Percentiles rank a stretch among this genome's conserved stretches.
phyloP scores from a whole-genome alignment of 2,888 invertebrate genomes.

The Amphiduros pacificus region DNA sequence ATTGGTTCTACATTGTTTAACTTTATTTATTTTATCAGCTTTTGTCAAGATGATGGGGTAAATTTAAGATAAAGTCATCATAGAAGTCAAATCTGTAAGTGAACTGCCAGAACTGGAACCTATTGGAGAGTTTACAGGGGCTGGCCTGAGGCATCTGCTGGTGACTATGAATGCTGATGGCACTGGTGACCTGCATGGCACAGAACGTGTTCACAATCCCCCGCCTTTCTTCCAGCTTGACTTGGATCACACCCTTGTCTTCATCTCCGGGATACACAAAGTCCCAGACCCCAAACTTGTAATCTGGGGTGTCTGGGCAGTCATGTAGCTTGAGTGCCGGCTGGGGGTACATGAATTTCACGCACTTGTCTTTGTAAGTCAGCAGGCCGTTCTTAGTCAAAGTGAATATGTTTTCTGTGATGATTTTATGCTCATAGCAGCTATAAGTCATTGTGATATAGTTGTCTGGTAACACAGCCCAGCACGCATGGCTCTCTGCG shows the following conservation, averaged over 20 bases:
- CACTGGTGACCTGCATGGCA: constrained; percentile 29
- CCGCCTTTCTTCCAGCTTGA: not conserved
- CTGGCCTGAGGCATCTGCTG: constrained; percentile 32
- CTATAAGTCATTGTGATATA: constrained; percentile 20
- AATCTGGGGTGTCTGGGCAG: constrained; percentile 12
- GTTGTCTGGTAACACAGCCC: constrained; percentile 20
- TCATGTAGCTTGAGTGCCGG: constrained; percentile 10
- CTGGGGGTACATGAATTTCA: constrained; percentile 16
- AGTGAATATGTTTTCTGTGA: constrained; percentile 24
- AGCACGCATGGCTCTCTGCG: constrained; percentile 22
- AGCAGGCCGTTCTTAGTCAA: constrained; percentile 23
- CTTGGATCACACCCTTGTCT: constrained; percentile 17
- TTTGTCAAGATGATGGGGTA: too few relatives aligned
- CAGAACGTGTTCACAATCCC: constrained; percentile 9
- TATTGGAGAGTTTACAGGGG: constrained; percentile 19
- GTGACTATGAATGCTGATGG: constrained; percentile 16
- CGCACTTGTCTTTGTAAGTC: constrained; percentile 23
- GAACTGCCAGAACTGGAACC: constrained; percentile 30
- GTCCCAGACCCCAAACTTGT: constrained; percentile 15
- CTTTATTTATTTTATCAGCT: too few relatives aligned
- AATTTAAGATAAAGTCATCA: not conserved
- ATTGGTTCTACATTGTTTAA: too few relatives aligned
- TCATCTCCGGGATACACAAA: constrained; percentile 4
- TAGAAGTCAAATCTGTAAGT: constrained; percentile 28
- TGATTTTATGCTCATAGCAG: constrained; percentile 27